Evolutionary conservation across 2,888 invertebrate genomes (phyloP), one percentile per base, ranked within the genome.

Genomic region (Thera britannica): DNA sequence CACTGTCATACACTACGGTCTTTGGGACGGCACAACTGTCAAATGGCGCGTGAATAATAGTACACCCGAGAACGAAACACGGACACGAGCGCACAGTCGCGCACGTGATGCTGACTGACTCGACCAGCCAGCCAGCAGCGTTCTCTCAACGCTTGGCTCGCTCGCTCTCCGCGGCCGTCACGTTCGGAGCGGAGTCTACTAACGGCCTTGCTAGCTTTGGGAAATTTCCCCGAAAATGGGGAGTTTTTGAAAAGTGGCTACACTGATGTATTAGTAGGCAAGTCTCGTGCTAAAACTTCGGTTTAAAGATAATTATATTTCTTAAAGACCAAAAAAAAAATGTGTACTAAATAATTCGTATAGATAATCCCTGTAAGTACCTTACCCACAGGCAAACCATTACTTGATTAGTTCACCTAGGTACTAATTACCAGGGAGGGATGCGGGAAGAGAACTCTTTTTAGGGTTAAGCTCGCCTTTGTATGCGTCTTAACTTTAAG

Each of bases 21-120:
- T 90, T 90, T 84, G 81, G 82, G 84, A 88, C 90, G 86, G 84
- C 86, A 89, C 90, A 83, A 88, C 85, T 90, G 88, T 90, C 88
- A 87, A 89, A 83, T 85, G 84, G 85, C 92, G 92, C 93, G 93
- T 90, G 91, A 90, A 87, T 87, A 84, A 83, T 81, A 79, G 80
- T 75, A 72, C 79, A 76, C 74, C 72, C 74, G 75, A 67, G 72
- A 80, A 73, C 76, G 72, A 75, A 67, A 83, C 84, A 87, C 93
- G 74, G 76, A 83, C 84, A 87, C 93, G 74, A 76, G 89, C 89
- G 83, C 77, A 75, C 89, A 85, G 76, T 69, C 85, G 85, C 83
- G 85, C 90, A 87, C 91, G 91, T 90, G 92, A 93, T 91, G 93
- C 92, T 90, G 91, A 93, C 93, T 93, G 92, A 85, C 77, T 87